Percentiles rank a stretch among this genome's conserved stretches.
Conservation (phyloP, 2,888 invertebrate genomes). For the Heliconius aoede region DNA sequence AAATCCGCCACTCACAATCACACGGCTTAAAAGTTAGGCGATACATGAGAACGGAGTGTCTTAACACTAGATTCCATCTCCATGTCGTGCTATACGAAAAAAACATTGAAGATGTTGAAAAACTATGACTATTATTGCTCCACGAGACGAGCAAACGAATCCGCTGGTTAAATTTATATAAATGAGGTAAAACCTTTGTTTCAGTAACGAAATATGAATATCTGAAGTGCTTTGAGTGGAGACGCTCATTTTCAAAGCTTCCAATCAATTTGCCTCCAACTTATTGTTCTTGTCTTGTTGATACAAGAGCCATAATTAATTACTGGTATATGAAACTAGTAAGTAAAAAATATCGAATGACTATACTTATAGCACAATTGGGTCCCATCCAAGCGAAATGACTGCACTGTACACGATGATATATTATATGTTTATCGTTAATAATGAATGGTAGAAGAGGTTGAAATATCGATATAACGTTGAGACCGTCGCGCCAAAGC, state of each 20-base stretch:
- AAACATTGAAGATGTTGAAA: too few relatives aligned
- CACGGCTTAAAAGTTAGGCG: neutral
- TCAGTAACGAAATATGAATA: constrained; percentile 6
- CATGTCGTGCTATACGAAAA: too few relatives aligned
- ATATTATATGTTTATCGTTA: neutral
- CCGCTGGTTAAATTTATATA: neutral
- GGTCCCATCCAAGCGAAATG: neutral
- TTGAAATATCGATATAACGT: too few relatives aligned
- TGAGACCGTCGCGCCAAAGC: too few relatives aligned
- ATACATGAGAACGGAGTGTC: too few relatives aligned
- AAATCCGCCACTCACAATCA: neutral
- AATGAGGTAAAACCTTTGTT: constrained; percentile 6
- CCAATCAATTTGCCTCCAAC: constrained; percentile 1
- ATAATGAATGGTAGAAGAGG: too few relatives aligned
- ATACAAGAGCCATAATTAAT: constrained; percentile 5
- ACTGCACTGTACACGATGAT: neutral
- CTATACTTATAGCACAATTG: neutral
- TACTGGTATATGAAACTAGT: neutral
- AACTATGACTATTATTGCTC: too few relatives aligned
- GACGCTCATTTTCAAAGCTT: neutral
- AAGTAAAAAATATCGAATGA: neutral
- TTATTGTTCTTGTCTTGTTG: constrained; percentile 5
- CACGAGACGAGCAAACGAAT: neutral
- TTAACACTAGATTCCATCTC: too few relatives aligned
- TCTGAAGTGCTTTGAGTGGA: constrained; percentile 10